These are phyloP conservation scores for Tenodera sinensis DNA, from an alignment of 2,888 invertebrate genomes.

Conservation along the genomic window DNA sequence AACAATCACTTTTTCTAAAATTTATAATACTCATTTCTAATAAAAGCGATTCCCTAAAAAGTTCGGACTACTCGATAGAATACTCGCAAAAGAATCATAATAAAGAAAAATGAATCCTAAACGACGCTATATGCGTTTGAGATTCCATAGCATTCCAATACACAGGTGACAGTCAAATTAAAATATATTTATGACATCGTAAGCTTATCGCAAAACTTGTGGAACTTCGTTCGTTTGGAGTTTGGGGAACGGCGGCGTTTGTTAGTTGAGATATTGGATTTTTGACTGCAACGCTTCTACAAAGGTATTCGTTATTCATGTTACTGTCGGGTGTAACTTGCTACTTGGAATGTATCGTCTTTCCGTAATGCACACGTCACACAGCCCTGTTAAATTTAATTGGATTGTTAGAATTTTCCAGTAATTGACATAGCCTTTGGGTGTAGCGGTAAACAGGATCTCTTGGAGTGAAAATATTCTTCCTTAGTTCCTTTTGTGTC, in stretches of 20 bases:
- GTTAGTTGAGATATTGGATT: not conserved
- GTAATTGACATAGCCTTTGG: not conserved
- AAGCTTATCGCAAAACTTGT: not conserved
- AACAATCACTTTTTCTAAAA: too few species aligned
- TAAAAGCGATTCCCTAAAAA: too few species aligned
- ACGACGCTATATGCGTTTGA: too few species aligned
- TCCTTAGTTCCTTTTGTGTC: not conserved
- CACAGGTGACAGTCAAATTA: not conserved
- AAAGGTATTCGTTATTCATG: not conserved
- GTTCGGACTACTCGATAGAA: too few species aligned
- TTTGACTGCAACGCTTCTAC: not conserved
- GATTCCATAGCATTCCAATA: not conserved
- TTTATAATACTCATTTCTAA: too few species aligned
- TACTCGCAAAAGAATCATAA: too few species aligned
- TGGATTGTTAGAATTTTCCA: conserved; percentile 15
- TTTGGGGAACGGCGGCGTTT: not conserved
- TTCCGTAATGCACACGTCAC: not conserved
- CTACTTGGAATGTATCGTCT: not conserved
- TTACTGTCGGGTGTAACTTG: not conserved
- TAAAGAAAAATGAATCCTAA: too few species aligned
- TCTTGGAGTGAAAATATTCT: not conserved
- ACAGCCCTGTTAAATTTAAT: conserved; percentile 5
- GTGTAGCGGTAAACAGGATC: not conserved
- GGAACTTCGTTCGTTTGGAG: not conserved
- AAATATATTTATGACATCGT: not conserved